Conservation (phyloP, 2,888 invertebrate genomes). For the Spodoptera exigua region DNA sequence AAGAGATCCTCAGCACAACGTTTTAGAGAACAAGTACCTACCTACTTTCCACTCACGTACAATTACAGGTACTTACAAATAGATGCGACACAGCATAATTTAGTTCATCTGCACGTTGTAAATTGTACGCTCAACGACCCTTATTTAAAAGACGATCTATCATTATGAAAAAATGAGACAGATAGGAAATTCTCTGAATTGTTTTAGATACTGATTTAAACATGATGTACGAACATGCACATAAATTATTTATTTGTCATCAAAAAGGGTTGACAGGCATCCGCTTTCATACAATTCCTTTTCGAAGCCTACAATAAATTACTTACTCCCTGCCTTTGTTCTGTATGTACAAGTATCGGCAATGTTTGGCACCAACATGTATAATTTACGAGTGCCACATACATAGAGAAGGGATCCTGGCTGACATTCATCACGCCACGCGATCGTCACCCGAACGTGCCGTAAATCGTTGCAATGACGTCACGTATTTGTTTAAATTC, state of each 20-base stretch:
- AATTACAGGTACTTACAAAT: conserved; percentile 2
- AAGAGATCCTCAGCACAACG: conserved; percentile 39
- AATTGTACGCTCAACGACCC: background rate
- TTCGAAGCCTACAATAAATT: conserved; percentile 49
- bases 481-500: conserved; percentile 60
- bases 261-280: conserved; percentile 17
- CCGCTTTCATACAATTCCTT: conserved; percentile 40
- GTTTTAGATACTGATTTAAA: no score
- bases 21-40: conserved; percentile 37
- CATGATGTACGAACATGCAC: background rate
- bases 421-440: conserved; percentile 63
- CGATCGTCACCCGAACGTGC: conserved; percentile 65
- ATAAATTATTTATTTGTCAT: conserved; percentile 20
- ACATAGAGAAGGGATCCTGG: conserved; percentile 45
- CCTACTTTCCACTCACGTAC: conserved; percentile 4
- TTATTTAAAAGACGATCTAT: no score
- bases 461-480: conserved; percentile 59
- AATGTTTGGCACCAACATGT: conserved; percentile 56
- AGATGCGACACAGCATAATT: conserved; percentile 9
- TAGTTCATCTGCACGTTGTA: background rate
- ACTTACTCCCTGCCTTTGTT: conserved; percentile 46
- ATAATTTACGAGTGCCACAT: conserved; percentile 58
- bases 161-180: no score
- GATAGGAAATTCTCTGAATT: no score
- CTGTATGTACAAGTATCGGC: conserved; percentile 47